Percentiles rank a stretch among this genome's conserved stretches.
Evolutionary conservation across 1,140 invertebrate species (phyloP).

Genomic region (Zaprionus gabonicus): DNA sequence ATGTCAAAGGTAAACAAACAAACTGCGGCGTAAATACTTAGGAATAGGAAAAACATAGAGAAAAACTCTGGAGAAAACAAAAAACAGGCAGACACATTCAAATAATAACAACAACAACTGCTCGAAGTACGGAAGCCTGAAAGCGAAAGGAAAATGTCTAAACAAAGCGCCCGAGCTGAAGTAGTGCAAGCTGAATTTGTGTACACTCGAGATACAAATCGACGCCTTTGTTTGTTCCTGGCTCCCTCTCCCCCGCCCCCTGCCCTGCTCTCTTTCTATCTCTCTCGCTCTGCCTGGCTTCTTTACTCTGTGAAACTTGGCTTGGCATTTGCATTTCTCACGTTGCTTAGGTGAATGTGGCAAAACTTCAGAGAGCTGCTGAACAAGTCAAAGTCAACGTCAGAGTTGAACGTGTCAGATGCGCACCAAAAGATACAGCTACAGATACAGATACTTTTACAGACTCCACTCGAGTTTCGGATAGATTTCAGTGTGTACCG

Average conservation of each 20-base stretch:
- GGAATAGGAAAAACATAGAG: slow-evolving; percentile 16
- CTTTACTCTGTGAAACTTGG: neutral
- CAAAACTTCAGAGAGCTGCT: slow-evolving; percentile 38
- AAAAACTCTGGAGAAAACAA: neutral
- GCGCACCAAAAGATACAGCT: slow-evolving; percentile 6
- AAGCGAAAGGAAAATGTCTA: slow-evolving; percentile 35
- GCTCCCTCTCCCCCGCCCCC: neutral
- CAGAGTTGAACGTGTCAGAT: slow-evolving; percentile 61
- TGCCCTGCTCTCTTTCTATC: neutral
- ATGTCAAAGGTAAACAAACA: slow-evolving; percentile 50
- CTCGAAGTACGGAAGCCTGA: neutral
- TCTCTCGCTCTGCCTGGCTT: neutral
- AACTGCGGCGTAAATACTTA: slow-evolving; percentile 26
- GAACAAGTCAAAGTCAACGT: slow-evolving; percentile 48
- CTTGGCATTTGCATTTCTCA: slow-evolving; percentile 77
- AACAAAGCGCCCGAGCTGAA: slow-evolving; percentile 23
- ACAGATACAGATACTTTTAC: slow-evolving; percentile 32
- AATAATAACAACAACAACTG: slow-evolving; percentile 20
- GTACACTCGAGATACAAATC: slow-evolving; percentile 57
- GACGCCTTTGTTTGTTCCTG: slow-evolving; percentile 75
- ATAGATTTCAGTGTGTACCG: slow-evolving; percentile 49
- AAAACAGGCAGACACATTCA: neutral
- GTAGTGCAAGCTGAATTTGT: slow-evolving; percentile 37
- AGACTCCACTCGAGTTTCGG: slow-evolving; percentile 13
- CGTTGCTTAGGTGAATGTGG: slow-evolving; percentile 49